Evolutionary conservation across 1,140 invertebrate genomes (phyloP).

Genomic region (Campoletis sonorensis): DNA sequence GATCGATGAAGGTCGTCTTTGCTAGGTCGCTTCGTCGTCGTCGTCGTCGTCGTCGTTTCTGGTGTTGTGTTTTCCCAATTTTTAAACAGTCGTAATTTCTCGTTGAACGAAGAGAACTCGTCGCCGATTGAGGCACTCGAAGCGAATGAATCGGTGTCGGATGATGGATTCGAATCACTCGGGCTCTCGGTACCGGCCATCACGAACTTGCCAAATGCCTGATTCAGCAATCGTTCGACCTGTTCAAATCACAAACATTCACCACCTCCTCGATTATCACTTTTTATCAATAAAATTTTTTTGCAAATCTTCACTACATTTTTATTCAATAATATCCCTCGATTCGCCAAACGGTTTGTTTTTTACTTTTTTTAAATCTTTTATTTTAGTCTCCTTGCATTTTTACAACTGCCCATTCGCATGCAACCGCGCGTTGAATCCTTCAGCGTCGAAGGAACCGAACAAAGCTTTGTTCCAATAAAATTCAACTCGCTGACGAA

Average conservation of each 20-base stretch:
- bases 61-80: slow-evolving; percentile 42
- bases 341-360: no score
- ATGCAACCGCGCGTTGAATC: no score
- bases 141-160: slow-evolving; percentile 63
- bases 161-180: slow-evolving; percentile 57
- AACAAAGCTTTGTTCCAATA: not conserved
- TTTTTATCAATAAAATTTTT: not conserved
- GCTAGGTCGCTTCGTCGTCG: not conserved
- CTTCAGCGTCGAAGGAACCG: not conserved
- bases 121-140: slow-evolving; percentile 58
- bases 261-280: not conserved
- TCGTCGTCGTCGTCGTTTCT: no score
- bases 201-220: slow-evolving; percentile 52
- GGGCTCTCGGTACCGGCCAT: slow-evolving; percentile 49
- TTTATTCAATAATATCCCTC: not conserved
- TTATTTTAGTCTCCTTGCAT: no score
- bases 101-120: slow-evolving; percentile 44
- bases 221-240: slow-evolving; percentile 55
- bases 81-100: slow-evolving; percentile 50
- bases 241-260: slow-evolving; percentile 22
- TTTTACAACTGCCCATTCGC: no score
- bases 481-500: not conserved
- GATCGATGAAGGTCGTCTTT: slow-evolving; percentile 73
- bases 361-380: no score
- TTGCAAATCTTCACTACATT: not conserved